Conservation (phyloP, 2,888 invertebrate species). For the Drosophila recens region DNA sequence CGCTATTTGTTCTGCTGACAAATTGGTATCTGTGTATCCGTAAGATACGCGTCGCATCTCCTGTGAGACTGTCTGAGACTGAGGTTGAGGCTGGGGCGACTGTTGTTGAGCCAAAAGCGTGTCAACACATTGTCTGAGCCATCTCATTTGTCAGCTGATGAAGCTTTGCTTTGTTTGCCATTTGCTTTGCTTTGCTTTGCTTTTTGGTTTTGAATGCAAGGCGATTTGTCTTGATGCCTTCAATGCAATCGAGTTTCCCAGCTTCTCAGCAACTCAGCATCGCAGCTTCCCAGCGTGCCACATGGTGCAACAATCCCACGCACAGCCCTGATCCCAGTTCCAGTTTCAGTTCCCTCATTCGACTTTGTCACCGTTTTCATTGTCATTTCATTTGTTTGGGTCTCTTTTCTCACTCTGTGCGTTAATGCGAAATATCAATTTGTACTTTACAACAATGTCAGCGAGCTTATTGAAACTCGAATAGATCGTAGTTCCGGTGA, state of each 20-base stretch:
- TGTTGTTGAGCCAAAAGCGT: slow-evolving; percentile 64
- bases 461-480: slow-evolving; percentile 70
- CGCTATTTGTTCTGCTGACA: slow-evolving; percentile 76
- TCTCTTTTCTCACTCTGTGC: slow-evolving; percentile 18
- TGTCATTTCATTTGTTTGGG: slow-evolving; percentile 49
- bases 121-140: slow-evolving; percentile 75
- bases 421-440: slow-evolving; percentile 79
- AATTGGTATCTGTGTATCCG: slow-evolving; percentile 65
- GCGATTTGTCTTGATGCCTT: slow-evolving; percentile 78
- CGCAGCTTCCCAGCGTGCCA: slow-evolving; percentile 50
- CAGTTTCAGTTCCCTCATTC: background rate
- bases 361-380: slow-evolving; percentile 75
- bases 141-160: slow-evolving; percentile 72
- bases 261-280: slow-evolving; percentile 1
- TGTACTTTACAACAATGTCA: slow-evolving; percentile 63
- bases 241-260: slow-evolving; percentile 63
- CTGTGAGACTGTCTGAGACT: background rate
- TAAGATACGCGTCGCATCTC: slow-evolving; percentile 31
- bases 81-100: background rate
- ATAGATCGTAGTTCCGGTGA: slow-evolving; percentile 75
- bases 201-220: slow-evolving; percentile 36
- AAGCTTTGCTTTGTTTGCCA: slow-evolving; percentile 62
- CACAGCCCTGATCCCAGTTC: slow-evolving; percentile 36
- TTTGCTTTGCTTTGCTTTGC: slow-evolving; percentile 40
- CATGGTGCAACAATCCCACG: slow-evolving; percentile 65